These are phyloP conservation scores for Dysdera silvatica DNA, from an alignment of 1,140 invertebrate species.

Conservation along the genomic window DNA sequence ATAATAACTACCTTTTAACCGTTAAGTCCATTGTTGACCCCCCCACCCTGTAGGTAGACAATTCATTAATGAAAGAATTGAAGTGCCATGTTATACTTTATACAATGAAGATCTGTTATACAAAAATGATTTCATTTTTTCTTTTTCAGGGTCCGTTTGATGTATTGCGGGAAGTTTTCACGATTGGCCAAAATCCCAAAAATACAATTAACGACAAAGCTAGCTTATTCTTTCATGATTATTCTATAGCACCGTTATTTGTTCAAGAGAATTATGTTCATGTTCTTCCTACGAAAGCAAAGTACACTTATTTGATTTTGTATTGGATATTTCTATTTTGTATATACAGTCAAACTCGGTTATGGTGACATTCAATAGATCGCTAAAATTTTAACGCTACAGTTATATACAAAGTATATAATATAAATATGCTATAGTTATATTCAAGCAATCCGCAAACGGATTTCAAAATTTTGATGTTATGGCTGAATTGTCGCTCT, in stretches of 20 bases:
- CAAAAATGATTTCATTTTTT: background rate
- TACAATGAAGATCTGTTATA: no score
- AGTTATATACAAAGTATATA: no score
- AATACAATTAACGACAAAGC: slow-evolving; percentile 80
- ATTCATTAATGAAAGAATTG: background rate
- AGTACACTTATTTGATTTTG: slow-evolving; percentile 46
- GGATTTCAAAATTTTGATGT: no score
- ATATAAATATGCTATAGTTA: no score
- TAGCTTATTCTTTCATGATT: slow-evolving; percentile 94
- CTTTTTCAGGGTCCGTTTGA: slow-evolving; percentile 77
- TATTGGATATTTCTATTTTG: background rate
- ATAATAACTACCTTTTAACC: no score
- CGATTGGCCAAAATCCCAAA: slow-evolving; percentile 60
- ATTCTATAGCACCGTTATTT: slow-evolving; percentile 87
- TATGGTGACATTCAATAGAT: no score
- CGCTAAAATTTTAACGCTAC: no score
- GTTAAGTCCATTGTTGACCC: no score
- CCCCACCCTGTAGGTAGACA: background rate
- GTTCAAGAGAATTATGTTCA: slow-evolving; percentile 95
- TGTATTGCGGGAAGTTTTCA: slow-evolving; percentile 81
- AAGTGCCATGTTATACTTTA: background rate
- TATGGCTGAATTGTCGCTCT: no score
- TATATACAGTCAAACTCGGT: no score
- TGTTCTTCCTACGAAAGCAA: slow-evolving; percentile 52
- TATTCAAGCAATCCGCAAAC: no score